These are phyloP conservation scores for Iguana delicatissima DNA, from an alignment of 2,797 vertebrate species.

Conservation along the genomic window DNA sequence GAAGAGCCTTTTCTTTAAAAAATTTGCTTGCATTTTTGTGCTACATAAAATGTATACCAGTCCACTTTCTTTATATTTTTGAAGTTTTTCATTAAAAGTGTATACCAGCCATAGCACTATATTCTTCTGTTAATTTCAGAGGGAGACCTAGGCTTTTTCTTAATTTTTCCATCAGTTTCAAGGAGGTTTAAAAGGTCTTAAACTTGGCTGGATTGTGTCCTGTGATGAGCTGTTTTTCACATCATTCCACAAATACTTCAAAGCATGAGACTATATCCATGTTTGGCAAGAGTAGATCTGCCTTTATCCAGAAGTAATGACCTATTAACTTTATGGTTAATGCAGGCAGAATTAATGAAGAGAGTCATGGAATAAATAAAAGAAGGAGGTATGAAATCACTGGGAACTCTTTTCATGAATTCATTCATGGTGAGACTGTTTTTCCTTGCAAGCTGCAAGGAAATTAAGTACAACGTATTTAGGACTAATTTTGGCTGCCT, in stretches of 20 bases:
- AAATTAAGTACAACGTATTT: neutral
- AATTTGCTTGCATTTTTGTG: neutral
- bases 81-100: neutral
- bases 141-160: neutral
- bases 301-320: neutral
- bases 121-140: neutral
- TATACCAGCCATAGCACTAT: neutral
- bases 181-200: neutral
- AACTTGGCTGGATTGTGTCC: neutral
- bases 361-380: neutral
- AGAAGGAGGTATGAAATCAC: neutral
- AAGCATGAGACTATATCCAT: neutral
- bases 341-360: fast-evolving
- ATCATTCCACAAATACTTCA: neutral
- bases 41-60: neutral
- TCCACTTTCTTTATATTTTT: neutral
- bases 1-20: neutral
- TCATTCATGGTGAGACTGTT: neutral
- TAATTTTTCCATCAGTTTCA: neutral
- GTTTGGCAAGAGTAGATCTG: neutral
- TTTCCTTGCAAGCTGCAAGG: neutral
- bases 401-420: neutral
- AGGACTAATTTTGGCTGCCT: slow-evolving; percentile 3
- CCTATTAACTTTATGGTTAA: neutral
- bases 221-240: neutral